Evolutionary conservation across 2,888 invertebrate species (phyloP).

Genomic region (Eretmocerus hayati): DNA sequence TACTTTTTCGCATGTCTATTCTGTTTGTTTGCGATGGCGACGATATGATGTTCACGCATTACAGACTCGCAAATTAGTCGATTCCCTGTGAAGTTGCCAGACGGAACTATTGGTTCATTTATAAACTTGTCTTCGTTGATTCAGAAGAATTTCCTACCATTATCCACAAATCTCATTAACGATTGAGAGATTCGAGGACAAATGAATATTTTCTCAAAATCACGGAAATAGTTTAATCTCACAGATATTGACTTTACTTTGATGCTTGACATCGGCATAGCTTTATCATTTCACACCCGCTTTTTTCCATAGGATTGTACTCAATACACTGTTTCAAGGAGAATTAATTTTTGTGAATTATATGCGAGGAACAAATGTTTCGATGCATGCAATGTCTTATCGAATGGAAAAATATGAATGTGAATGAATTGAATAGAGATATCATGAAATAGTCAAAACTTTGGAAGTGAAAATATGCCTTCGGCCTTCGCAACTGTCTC

Average conservation of each 20-base stretch:
- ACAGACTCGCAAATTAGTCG: constrained; percentile 10
- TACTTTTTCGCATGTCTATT: constrained; percentile 19
- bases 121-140: too few species aligned
- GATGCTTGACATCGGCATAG: constrained; percentile 16
- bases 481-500: constrained; percentile 12
- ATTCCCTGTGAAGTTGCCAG: too few species aligned
- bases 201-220: constrained; percentile 17
- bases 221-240: constrained; percentile 20
- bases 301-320: constrained; percentile 15
- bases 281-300: constrained; percentile 19
- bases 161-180: too few species aligned
- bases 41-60: constrained; percentile 9
- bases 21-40: constrained; percentile 11
- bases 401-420: constrained; percentile 17
- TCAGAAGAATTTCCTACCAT: too few species aligned
- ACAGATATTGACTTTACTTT: constrained; percentile 21
- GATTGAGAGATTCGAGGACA: constrained; percentile 20
- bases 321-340: constrained; percentile 16
- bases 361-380: constrained; percentile 13
- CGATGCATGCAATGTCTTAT: constrained; percentile 9
- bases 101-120: too few species aligned
- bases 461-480: constrained; percentile 17
- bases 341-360: constrained; percentile 11
- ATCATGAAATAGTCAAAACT: constrained; percentile 22
- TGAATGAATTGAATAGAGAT: constrained; percentile 16